These are phyloP conservation scores for Ceyx melanurus DNA, from an alignment of 2,113 vertebrate genomes.

Conservation along the genomic window DNA sequence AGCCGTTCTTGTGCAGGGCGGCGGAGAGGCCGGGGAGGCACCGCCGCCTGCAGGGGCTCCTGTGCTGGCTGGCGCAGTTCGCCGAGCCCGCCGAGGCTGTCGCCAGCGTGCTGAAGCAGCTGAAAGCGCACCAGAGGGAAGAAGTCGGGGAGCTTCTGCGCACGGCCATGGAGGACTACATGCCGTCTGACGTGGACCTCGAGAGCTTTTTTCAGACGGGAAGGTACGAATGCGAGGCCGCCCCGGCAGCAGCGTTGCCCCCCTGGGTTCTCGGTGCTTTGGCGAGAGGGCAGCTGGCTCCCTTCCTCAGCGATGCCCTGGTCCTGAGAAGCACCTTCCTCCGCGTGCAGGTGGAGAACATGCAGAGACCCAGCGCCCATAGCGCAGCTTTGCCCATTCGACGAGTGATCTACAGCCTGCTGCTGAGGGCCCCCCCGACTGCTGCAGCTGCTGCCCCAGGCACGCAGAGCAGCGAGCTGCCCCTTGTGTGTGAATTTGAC, in stretches of 20 bases:
- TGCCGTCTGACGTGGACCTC: conserved; percentile 72
- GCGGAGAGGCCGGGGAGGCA: conserved; percentile 51
- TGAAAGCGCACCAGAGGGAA: conserved; percentile 51
- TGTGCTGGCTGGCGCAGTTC: conserved; percentile 87
- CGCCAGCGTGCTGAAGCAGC: conserved; percentile 64
- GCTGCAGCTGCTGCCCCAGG: neutral
- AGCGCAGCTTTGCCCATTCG: conserved; percentile 79
- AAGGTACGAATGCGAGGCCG: conserved; percentile 33
- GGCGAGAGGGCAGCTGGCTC: conserved; percentile 75
- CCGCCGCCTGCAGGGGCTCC: conserved; percentile 77
- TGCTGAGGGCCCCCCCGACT: conserved; percentile 41
- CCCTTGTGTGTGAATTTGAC: conserved; percentile 82
- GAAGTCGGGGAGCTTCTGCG: conserved; percentile 72
- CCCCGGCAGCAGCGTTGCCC: conserved; percentile 65
- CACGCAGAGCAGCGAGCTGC: neutral
- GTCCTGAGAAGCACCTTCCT: conserved; percentile 83
- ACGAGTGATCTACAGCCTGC: conserved; percentile 84
- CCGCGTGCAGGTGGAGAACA: conserved; percentile 88
- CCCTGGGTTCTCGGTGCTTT: conserved; percentile 76
- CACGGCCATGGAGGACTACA: conserved; percentile 82
- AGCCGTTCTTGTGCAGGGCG: conserved; percentile 72
- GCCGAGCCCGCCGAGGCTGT: conserved; percentile 73
- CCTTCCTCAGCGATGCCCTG: conserved; percentile 80
- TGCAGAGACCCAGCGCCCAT: conserved; percentile 82
- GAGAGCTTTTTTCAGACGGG: conserved; percentile 79